Percentiles rank a stretch among this genome's conserved stretches.
phyloP scores from a whole-genome alignment of 2,888 invertebrate species.

The Papilio elwesi region DNA sequence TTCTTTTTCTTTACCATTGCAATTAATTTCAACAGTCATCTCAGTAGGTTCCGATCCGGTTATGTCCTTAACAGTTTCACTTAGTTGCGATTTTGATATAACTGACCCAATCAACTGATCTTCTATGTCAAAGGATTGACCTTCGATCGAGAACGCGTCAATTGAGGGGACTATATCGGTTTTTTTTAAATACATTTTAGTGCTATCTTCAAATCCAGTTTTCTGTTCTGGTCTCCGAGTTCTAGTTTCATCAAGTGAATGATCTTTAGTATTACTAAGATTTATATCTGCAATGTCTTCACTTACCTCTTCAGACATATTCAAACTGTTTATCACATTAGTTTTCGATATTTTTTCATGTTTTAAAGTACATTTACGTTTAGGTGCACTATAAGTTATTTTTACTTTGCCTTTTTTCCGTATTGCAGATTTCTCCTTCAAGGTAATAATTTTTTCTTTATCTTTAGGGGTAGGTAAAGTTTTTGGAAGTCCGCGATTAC shows the following conservation, averaged over 20 bases:
- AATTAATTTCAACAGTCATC: neutral
- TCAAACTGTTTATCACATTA: neutral
- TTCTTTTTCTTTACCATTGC: slow-evolving; percentile 30
- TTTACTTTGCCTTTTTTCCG: slow-evolving; percentile 45
- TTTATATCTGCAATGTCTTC: slow-evolving; percentile 13
- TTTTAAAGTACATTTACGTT: slow-evolving; percentile 27
- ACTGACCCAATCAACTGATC: slow-evolving; percentile 52
- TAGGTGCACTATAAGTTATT: slow-evolving; percentile 41
- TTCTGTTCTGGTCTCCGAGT: neutral
- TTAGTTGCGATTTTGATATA: slow-evolving; percentile 51
- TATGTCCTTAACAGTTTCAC: slow-evolving; percentile 5
- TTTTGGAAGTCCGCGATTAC: slow-evolving; percentile 58
- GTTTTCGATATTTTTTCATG: neutral
- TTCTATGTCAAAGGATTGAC: slow-evolving; percentile 52
- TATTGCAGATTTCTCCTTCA: slow-evolving; percentile 31
- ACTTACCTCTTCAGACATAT: neutral
- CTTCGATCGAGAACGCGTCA: slow-evolving; percentile 31
- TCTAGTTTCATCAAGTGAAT: neutral
- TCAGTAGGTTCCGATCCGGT: neutral
- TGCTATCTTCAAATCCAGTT: neutral
- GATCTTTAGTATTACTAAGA: neutral
- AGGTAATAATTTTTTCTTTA: slow-evolving; percentile 25
- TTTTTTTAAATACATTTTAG: neutral
- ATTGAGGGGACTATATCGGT: neutral
- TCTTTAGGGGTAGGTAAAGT: slow-evolving; percentile 62